Evolutionary conservation across 2,113 vertebrate genomes (phyloP), one percentile per base, ranked within the genome.

Genomic region (Pimephales promelas): DNA sequence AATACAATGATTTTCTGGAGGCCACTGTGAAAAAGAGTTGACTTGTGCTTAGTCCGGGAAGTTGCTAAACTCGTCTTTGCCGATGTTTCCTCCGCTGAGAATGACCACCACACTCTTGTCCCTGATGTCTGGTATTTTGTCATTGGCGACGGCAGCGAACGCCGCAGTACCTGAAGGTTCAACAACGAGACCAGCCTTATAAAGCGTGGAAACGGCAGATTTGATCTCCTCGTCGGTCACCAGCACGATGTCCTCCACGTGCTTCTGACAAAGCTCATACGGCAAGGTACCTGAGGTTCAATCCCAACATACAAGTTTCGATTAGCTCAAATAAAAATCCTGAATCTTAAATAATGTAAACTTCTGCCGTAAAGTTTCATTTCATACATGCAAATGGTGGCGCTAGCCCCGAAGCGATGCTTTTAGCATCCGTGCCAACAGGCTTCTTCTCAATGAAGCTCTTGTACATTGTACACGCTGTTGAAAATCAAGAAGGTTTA

Each of bases 401-500:
- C 0, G 94, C 94, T 0, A 95, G 92, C 57, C 94, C 94, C 34
- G 92, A 90, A 14, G 94, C 94, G 10, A 95, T 88, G 86, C 94
- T 95, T 78, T 90, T 92, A n/a, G 91, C 59, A 52, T 94, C 89
- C 94, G 94, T 95, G 34, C 22, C 87, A 31, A 95, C 89, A 2
- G 94, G 92, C 81, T 90, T 93, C 84, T 94, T 92, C 90, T 94
- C 92, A 36, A 88, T 88, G 49, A 94, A 94, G 79, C 94, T 95
- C 83, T 66, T 92, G 86, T 92, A 92, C 94, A 95, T 95, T 66
- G 93, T 95, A 70, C 94, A 94, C 22, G 94, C 94, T 95, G 88
- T 82, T 7, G 62, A 84, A 86, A 26, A 64, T 40, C 81, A 45
- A 82, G 31, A 56, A 0, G 40, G 22, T 52, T 36, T 3, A 45